Evolutionary conservation across 2,888 invertebrate species (phyloP).

Genomic region (Drosophila dives): DNA sequence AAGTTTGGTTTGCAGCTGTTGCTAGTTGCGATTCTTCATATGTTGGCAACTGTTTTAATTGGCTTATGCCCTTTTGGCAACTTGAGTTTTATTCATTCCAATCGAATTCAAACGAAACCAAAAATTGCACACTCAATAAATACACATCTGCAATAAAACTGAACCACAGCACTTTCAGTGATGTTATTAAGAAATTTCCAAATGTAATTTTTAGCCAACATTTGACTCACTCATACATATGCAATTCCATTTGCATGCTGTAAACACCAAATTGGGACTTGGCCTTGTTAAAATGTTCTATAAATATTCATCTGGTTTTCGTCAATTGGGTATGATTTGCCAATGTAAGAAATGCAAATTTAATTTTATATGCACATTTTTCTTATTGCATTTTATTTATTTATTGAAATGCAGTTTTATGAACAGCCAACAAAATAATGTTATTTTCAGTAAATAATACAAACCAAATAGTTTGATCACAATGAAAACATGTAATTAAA

Average conservation of each 20-base stretch:
- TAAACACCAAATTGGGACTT: not conserved
- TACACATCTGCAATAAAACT: not conserved
- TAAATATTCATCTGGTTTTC: not conserved
- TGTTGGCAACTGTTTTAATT: constrained; percentile 44
- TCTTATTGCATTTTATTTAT: too few relatives aligned
- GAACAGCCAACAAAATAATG: not conserved
- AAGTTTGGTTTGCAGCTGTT: constrained; percentile 5
- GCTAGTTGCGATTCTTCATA: constrained; percentile 30
- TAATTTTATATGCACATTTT: not conserved
- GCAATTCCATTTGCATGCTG: not conserved
- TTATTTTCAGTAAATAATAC: not conserved
- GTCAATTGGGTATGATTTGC: not conserved
- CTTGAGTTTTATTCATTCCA: constrained; percentile 17
- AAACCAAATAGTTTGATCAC: not conserved
- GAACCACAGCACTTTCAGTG: constrained; percentile 33
- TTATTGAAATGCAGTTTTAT: too few relatives aligned
- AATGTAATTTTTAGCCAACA: not conserved
- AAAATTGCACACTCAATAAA: constrained; percentile 17
- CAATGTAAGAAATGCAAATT: not conserved
- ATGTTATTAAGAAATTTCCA: constrained; percentile 29
- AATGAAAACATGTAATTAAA: not conserved
- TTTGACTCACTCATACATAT: not conserved
- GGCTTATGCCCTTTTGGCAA: constrained; percentile 49
- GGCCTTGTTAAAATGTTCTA: not conserved
- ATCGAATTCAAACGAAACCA: constrained; percentile 33